Conservation (phyloP, 2,113 vertebrate genomes). For the Muntiacus reevesi region DNA sequence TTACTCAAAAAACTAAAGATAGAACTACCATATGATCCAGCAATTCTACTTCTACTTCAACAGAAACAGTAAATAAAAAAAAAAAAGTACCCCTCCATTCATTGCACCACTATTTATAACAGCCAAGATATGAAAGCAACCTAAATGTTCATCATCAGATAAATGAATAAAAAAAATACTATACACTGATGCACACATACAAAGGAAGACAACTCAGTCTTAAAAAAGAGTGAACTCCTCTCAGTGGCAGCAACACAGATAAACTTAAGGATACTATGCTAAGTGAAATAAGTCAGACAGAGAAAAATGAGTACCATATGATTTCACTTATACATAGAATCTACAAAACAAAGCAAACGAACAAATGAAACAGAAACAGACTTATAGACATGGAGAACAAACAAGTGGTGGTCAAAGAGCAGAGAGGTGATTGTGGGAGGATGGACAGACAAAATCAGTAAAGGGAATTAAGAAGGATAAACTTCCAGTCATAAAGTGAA, state of each 20-base stretch:
- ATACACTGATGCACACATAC: neutral
- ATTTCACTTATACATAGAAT: neutral
- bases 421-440: neutral
- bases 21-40: neutral
- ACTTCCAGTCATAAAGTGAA: neutral
- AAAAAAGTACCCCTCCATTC: neutral
- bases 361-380: neutral
- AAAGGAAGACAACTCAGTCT: neutral
- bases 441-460: neutral
- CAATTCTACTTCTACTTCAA: neutral
- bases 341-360: neutral
- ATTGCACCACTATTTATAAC: neutral
- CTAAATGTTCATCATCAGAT: neutral
- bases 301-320: neutral
- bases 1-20: neutral
- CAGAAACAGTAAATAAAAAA: neutral
- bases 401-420: neutral
- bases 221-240: neutral
- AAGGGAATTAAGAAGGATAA: neutral
- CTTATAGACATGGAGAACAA: neutral
- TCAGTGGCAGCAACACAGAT: neutral
- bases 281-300: neutral
- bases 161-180: neutral
- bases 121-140: neutral
- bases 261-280: neutral